phyloP scores from a whole-genome alignment of 2,888 invertebrate genomes.

The Cylloceria caligata region DNA sequence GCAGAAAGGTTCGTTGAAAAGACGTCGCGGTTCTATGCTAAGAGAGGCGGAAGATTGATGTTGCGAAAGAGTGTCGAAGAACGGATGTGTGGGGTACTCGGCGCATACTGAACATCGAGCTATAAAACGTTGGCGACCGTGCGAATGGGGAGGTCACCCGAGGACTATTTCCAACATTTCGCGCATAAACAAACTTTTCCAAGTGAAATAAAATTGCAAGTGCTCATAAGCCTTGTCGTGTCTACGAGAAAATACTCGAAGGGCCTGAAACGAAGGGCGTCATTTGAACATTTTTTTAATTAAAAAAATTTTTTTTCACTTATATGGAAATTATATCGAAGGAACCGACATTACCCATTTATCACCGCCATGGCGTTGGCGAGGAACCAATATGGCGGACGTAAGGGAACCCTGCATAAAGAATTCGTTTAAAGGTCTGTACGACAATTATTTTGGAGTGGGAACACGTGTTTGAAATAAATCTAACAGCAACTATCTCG shows the following conservation, averaged over 20 bases:
- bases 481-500: too few relatives aligned
- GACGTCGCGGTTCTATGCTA: not conserved
- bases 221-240: not conserved
- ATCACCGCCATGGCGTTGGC: too few relatives aligned
- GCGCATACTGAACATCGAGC: slow-evolving; percentile 9
- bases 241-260: not conserved
- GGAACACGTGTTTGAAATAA: too few relatives aligned
- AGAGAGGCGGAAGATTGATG: slow-evolving; percentile 19
- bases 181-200: not conserved
- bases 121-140: not conserved
- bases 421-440: too few relatives aligned
- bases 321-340: too few relatives aligned
- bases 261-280: not conserved
- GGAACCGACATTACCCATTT: too few relatives aligned
- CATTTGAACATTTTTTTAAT: too few relatives aligned
- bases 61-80: slow-evolving; percentile 17
- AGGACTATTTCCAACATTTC: not conserved
- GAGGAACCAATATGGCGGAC: too few relatives aligned
- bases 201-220: not conserved
- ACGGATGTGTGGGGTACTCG: slow-evolving; percentile 11
- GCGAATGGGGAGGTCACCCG: not conserved
- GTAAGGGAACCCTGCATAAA: too few relatives aligned
- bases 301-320: too few relatives aligned
- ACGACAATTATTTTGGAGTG: too few relatives aligned
- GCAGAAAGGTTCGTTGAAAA: not conserved